Evolutionary conservation across 2,113 vertebrate species (phyloP), one percentile per base, ranked within the genome.

Genomic region (Cranoglanis bouderius): DNA sequence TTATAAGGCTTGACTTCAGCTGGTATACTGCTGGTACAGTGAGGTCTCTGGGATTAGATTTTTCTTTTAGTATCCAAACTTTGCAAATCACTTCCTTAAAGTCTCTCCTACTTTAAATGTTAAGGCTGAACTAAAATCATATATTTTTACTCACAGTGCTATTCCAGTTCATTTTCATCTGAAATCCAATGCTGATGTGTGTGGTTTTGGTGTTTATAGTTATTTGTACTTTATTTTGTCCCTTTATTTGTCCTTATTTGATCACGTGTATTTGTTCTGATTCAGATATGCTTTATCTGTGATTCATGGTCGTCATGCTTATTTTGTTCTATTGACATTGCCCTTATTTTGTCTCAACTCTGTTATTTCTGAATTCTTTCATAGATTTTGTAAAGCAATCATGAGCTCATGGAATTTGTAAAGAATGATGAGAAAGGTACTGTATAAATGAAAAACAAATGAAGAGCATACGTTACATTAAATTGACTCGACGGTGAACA

Each of bases 381-480:
- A 46, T 13, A 43, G 43, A 13, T 74, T 43, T 75, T 43, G 19
- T 43, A 24, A 75, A 40, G 21, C 70, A 40, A 74, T 74, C 16
- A 72, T 35, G 3, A 67, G 67, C 24, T 53, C 3, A 2, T 80
- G 26, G 46, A 16, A n/a, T 77, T 46, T 75, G 32, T 18, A 75
- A 43, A 16, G 32, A 38, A 24, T 32, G 5, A 67, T 67, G 65
- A 67, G 61, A 9, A 7, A 63, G 26, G 61, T 9, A 63, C 26
- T 70, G 35, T 43, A 85, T 84, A 88, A 88, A 91, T 91, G 85
- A 53, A 53, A 75, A 89, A 80, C 85, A 43, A 43, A 80, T 88
- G n/a, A 75, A 59, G 87, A 59, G 53, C 51, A 81, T 70, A 67
- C 67, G 74, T 84, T 88, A 77, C 75, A 87, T 87, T 90, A 88